Conservation (phyloP, 2,888 invertebrate species). For the Perizoma flavofasciatum region DNA sequence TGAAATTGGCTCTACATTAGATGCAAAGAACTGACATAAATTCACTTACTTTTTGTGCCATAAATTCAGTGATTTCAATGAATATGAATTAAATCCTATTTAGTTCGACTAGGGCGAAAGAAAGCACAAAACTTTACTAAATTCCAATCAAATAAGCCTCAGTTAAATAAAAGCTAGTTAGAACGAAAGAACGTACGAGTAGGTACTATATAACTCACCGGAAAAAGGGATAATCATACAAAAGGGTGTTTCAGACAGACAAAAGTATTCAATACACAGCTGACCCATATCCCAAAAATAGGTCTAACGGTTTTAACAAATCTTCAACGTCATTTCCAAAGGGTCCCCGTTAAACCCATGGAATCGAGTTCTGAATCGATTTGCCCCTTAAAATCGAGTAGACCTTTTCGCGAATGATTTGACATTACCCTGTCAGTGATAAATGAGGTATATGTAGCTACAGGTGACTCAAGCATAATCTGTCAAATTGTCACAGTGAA, state of each 20-base stretch:
- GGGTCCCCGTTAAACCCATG: slow-evolving; percentile 23
- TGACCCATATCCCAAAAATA: slow-evolving; percentile 15
- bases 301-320: slow-evolving; percentile 27
- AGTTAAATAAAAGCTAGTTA: too few relatives aligned
- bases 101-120: too few relatives aligned
- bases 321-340: slow-evolving; percentile 24
- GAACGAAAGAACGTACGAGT: too few relatives aligned
- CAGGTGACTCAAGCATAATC: neutral
- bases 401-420: slow-evolving; percentile 21
- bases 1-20: too few relatives aligned
- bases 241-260: neutral
- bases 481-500: too few relatives aligned
- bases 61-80: too few relatives aligned
- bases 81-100: too few relatives aligned
- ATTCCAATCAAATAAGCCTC: too few relatives aligned
- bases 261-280: slow-evolving; percentile 1
- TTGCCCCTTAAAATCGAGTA: slow-evolving; percentile 33
- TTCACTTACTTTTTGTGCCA: too few relatives aligned
- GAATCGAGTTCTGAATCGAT: slow-evolving; percentile 31
- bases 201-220: neutral
- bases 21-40: too few relatives aligned
- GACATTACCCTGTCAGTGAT: neutral
- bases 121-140: too few relatives aligned
- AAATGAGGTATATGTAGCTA: neutral
- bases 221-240: neutral